Conservation (phyloP, 2,113 vertebrate species). For the Athene cunicularia region DNA sequence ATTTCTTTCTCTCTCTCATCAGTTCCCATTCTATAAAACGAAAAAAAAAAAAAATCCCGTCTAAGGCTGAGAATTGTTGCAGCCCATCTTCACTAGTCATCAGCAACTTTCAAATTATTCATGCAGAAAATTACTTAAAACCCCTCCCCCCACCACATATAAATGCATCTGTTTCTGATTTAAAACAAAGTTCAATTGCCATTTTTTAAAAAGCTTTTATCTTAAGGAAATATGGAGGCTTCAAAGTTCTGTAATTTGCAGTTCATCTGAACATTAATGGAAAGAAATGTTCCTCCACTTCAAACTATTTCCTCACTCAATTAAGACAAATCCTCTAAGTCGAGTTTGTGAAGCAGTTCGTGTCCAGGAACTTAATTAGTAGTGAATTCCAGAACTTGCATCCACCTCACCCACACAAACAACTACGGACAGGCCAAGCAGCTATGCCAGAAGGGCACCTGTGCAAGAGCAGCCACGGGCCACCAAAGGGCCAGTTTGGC, state of each 20-base stretch:
- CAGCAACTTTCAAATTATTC: conserved; percentile 54
- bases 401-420: conserved; percentile 12
- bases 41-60: background rate
- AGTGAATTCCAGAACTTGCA: conserved; percentile 56
- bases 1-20: background rate
- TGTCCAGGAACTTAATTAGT: conserved; percentile 76
- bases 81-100: conserved; percentile 1
- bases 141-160: background rate
- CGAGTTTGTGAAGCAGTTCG: conserved; percentile 69
- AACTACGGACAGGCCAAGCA: background rate
- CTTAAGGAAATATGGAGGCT: conserved; percentile 72
- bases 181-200: conserved; percentile 60
- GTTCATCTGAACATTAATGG: conserved; percentile 78
- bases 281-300: conserved; percentile 77
- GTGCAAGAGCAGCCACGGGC: background rate
- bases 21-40: background rate
- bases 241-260: conserved; percentile 71
- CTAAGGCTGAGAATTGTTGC: background rate
- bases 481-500: background rate
- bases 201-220: conserved; percentile 69
- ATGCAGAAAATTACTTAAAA: conserved; percentile 69
- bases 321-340: conserved; percentile 81
- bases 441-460: background rate
- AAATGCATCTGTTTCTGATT: conserved; percentile 67
- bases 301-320: conserved; percentile 79